Percentiles rank a stretch among this genome's conserved stretches.
Conservation (phyloP, 2,797 vertebrate genomes). For the Knipowitschia caucasica region DNA sequence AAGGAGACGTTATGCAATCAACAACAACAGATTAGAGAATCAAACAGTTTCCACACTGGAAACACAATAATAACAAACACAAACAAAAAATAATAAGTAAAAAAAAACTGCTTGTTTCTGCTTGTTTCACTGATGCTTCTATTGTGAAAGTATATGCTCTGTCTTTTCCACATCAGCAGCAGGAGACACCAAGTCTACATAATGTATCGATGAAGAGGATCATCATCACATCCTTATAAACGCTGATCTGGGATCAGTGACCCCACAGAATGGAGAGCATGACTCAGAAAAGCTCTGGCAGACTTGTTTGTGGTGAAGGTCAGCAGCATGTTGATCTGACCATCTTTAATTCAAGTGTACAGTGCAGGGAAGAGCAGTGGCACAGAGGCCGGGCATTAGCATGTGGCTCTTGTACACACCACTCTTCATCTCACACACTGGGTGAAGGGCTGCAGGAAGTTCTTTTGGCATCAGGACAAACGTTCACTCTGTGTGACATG, state of each 20-base stretch:
- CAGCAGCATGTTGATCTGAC: constrained; percentile 1
- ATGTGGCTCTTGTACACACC: constrained; percentile 1
- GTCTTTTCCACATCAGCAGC: too few relatives aligned
- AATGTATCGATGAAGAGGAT: too few relatives aligned
- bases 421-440: background rate
- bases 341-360: background rate
- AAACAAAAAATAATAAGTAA: too few relatives aligned
- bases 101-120: too few relatives aligned
- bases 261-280: too few relatives aligned
- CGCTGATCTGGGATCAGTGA: background rate
- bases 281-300: background rate
- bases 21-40: too few relatives aligned
- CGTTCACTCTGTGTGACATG: background rate
- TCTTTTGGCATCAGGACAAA: background rate
- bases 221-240: background rate
- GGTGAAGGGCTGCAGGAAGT: background rate
- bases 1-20: too few relatives aligned
- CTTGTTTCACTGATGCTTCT: too few relatives aligned
- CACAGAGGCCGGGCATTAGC: background rate
- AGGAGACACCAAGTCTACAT: too few relatives aligned
- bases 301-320: background rate
- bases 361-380: background rate
- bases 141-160: too few relatives aligned
- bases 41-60: too few relatives aligned
- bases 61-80: too few relatives aligned